phyloP scores from a whole-genome alignment of 37 sponge, comb jelly and placozoan genomes.

The Tethya wilhelma region DNA sequence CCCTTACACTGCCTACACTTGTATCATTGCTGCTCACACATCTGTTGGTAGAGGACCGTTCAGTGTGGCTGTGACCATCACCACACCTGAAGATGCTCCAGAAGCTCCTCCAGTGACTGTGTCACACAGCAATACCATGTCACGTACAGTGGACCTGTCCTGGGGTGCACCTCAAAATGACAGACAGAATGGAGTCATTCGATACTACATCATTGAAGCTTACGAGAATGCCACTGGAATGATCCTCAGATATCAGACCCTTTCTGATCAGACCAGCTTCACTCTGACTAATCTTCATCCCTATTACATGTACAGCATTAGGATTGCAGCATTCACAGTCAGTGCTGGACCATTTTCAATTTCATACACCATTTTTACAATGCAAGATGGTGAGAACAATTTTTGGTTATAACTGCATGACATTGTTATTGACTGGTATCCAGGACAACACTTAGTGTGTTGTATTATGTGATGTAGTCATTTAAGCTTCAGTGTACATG shows the following conservation, averaged over 20 bases:
- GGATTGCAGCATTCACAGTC: not conserved
- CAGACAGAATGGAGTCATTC: constrained; percentile 15
- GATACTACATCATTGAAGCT: not conserved
- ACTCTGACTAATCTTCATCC: not conserved
- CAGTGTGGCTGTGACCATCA: constrained; percentile 6
- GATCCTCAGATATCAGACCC: not conserved
- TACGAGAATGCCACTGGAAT: constrained; percentile 11
- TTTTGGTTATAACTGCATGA: not conserved
- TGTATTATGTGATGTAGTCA: too few species aligned
- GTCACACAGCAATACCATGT: not conserved
- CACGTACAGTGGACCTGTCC: not conserved
- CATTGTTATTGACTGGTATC: not conserved
- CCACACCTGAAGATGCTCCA: constrained; percentile 7
- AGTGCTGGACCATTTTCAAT: not conserved
- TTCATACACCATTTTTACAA: not conserved
- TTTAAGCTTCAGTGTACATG: too few species aligned
- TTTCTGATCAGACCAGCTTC: not conserved
- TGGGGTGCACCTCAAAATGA: not conserved
- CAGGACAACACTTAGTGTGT: too few species aligned
- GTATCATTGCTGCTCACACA: constrained; percentile 43
- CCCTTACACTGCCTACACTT: constrained; percentile 42
- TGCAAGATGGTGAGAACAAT: not conserved
- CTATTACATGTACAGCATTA: not conserved
- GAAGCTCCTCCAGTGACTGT: not conserved
- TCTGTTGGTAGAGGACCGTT: constrained; percentile 41